These are phyloP conservation scores for Oscheius sp. DNA, from an alignment of 1,140 invertebrate genomes.

Conservation along the genomic window DNA sequence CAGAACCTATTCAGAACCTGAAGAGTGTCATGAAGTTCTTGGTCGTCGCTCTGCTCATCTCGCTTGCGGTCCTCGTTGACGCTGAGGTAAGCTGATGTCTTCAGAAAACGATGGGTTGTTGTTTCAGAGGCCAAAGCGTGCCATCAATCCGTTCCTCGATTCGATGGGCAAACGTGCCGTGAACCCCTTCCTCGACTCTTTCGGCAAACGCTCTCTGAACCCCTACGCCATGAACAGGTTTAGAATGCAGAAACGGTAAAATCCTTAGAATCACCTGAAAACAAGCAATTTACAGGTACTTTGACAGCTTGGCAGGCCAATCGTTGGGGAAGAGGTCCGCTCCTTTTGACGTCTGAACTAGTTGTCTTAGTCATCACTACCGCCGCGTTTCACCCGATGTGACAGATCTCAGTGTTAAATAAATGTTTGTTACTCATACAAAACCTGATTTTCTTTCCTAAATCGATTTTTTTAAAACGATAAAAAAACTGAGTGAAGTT, in stretches of 20 bases:
- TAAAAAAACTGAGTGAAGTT: no score
- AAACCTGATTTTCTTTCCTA: no score
- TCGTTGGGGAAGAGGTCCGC: slow-evolving; percentile 38
- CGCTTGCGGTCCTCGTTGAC: background rate
- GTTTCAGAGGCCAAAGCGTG: slow-evolving; percentile 34
- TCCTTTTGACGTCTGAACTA: slow-evolving; percentile 1
- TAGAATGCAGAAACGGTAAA: background rate
- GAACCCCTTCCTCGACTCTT: slow-evolving; percentile 39
- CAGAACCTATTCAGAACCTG: background rate
- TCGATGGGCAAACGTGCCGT: slow-evolving; percentile 45
- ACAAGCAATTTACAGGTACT: slow-evolving; percentile 25
- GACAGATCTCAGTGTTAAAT: slow-evolving; percentile 13
- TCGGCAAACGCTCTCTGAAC: slow-evolving; percentile 30
- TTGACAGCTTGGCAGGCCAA: slow-evolving; percentile 40
- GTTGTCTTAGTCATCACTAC: background rate
- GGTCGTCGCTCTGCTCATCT: slow-evolving; percentile 13
- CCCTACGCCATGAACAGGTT: background rate
- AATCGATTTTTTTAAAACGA: no score
- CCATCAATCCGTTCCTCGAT: slow-evolving; percentile 45
- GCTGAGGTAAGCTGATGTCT: slow-evolving; percentile 14
- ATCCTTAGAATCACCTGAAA: background rate
- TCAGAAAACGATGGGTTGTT: no score
- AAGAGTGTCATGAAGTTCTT: slow-evolving; percentile 5
- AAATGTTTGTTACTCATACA: no score
- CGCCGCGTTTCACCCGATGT: background rate